These are phyloP conservation scores for Ataeniobius toweri DNA, from an alignment of 2,797 vertebrate species.

Conservation along the genomic window DNA sequence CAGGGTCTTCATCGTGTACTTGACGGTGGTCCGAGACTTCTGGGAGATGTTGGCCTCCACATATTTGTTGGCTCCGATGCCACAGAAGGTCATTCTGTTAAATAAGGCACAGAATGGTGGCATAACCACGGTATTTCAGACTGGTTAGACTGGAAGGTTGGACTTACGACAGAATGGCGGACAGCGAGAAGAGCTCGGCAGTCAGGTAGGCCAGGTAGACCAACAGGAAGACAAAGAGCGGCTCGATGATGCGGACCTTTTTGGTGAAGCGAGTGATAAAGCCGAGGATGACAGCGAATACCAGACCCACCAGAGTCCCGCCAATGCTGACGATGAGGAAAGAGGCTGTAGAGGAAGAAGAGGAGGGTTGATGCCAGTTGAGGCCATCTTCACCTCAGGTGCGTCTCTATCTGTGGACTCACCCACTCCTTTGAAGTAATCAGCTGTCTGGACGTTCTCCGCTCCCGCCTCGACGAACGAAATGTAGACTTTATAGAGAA, in stretches of 20 bases:
- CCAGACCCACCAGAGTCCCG: constrained; percentile 90
- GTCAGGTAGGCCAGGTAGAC: constrained; percentile 94
- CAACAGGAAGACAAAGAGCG: constrained; percentile 91
- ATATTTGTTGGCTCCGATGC: constrained; percentile 94
- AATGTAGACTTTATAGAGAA: constrained; percentile 95
- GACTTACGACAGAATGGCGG: constrained; percentile 94
- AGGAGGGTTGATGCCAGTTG: background rate
- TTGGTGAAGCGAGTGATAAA: constrained; percentile 95
- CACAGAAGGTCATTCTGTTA: constrained; percentile 92
- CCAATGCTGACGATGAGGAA: constrained; percentile 94
- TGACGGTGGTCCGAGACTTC: constrained; percentile 94
- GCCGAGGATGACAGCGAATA: constrained; percentile 91
- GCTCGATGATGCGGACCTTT: constrained; percentile 95
- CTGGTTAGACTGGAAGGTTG: too few relatives aligned
- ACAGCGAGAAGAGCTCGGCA: constrained; percentile 92
- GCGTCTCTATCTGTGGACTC: constrained; percentile 64
- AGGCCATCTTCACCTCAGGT: background rate
- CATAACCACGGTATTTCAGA: background rate
- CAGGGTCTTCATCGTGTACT: constrained; percentile 97
- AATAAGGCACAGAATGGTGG: background rate
- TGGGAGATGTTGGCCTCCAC: constrained; percentile 98
- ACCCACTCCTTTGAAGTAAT: constrained; percentile 96
- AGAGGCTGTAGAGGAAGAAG: constrained; percentile 79
- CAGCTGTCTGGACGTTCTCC: constrained; percentile 85
- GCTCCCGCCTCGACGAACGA: constrained; percentile 93